Percentiles rank a stretch among this genome's conserved stretches.
phyloP scores from a whole-genome alignment of 2,113 vertebrate genomes.

The Protobothrops flavoviridis region DNA sequence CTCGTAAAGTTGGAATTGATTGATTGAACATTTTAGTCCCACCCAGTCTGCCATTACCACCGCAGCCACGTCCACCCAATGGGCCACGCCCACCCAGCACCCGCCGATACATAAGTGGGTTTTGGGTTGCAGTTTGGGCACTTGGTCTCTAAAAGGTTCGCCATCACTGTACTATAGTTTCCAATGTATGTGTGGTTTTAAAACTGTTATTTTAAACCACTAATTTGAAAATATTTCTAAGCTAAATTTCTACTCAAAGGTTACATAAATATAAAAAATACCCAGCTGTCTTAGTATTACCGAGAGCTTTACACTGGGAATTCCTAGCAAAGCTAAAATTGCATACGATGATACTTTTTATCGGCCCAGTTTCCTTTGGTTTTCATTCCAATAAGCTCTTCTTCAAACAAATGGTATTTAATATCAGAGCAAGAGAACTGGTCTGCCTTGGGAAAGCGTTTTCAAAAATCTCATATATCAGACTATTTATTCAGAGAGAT shows the following conservation, averaged over 20 bases:
- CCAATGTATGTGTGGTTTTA: not conserved
- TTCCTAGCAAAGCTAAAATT: not conserved
- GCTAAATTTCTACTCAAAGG: not conserved
- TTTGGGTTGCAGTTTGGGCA: no score
- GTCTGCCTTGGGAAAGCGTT: not conserved
- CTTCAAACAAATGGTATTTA: not conserved
- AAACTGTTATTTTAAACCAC: not conserved
- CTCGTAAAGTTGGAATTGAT: no score
- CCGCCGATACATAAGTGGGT: no score
- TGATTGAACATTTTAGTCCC: no score
- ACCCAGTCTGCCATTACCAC: no score
- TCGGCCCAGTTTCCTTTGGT: not conserved
- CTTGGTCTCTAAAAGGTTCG: no score
- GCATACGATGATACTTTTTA: not conserved
- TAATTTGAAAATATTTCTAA: not conserved
- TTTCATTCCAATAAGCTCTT: not conserved
- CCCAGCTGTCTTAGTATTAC: not conserved
- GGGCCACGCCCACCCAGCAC: no score
- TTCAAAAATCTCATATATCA: slow-evolving; percentile 2
- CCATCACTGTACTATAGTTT: not conserved
- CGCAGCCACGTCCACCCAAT: no score
- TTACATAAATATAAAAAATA: not conserved
- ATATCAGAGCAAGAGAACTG: not conserved
- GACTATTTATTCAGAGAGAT: not conserved
- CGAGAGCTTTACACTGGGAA: not conserved